These are phyloP conservation scores for Aphidoletes aphidimyza DNA, from an alignment of 2,888 invertebrate genomes.

Conservation along the genomic window DNA sequence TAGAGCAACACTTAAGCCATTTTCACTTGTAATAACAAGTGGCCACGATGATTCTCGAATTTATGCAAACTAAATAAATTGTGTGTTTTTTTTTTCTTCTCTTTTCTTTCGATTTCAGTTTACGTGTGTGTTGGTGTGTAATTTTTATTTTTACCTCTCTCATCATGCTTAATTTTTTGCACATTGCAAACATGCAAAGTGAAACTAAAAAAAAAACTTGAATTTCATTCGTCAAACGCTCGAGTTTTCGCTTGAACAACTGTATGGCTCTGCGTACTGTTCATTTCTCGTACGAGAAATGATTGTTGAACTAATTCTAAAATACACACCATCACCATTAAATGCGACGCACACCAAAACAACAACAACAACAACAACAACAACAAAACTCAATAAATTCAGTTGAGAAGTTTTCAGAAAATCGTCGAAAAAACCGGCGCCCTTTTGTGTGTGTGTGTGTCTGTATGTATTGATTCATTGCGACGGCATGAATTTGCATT, in stretches of 20 bases:
- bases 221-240: no score
- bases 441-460: neutral
- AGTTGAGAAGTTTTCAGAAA: neutral
- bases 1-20: conserved; percentile 22
- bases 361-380: no score
- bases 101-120: neutral
- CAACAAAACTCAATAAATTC: neutral
- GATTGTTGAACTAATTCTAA: conserved; percentile 42
- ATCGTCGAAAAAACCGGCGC: neutral
- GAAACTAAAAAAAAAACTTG: no score
- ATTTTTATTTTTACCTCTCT: no score
- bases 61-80: neutral
- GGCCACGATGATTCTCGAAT: conserved; percentile 17
- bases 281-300: neutral
- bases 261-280: no score
- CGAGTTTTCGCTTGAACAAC: no score
- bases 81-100: neutral
- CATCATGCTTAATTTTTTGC: no score
- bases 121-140: neutral
- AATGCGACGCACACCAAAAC: no score
- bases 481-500: neutral
- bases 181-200: no score
- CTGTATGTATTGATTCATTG: no score
- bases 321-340: conserved; percentile 16
- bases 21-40: neutral